These are phyloP conservation scores for Vireo altiloquus DNA, from an alignment of 2,113 vertebrate genomes.

Conservation along the genomic window DNA sequence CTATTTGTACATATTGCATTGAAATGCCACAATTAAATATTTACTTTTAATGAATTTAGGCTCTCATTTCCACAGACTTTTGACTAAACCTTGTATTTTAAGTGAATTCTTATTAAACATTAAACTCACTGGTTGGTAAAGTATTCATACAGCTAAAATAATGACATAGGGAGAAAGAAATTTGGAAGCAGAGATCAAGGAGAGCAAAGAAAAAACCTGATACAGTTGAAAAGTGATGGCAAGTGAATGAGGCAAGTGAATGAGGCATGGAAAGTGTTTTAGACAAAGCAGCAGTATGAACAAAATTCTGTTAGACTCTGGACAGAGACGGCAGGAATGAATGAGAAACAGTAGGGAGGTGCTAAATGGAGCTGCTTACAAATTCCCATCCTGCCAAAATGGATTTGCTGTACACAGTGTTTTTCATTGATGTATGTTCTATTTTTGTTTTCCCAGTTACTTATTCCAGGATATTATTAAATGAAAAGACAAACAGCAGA, in stretches of 20 bases:
- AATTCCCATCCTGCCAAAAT: neutral
- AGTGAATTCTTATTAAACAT: neutral
- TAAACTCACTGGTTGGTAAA: neutral
- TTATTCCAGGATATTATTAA: neutral
- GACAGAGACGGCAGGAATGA: neutral
- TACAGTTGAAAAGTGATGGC: neutral
- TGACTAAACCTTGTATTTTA: neutral
- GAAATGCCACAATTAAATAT: neutral
- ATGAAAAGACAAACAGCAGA: neutral
- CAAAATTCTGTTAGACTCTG: neutral
- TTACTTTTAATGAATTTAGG: neutral
- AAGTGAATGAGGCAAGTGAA: conserved; percentile 35
- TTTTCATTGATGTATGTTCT: neutral
- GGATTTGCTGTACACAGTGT: neutral
- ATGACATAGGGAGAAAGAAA: conserved; percentile 11
- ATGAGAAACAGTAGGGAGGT: conserved; percentile 15
- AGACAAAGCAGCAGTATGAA: conserved; percentile 8
- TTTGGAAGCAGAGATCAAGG: conserved; percentile 2
- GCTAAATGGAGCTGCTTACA: conserved; percentile 24
- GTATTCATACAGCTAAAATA: neutral
- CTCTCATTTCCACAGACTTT: neutral
- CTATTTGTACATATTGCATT: neutral
- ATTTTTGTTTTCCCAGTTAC: neutral
- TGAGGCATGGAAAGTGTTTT: conserved; percentile 19
- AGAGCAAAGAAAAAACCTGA: neutral